phyloP scores from a whole-genome alignment of 2,113 vertebrate species.

The Numida meleagris region DNA sequence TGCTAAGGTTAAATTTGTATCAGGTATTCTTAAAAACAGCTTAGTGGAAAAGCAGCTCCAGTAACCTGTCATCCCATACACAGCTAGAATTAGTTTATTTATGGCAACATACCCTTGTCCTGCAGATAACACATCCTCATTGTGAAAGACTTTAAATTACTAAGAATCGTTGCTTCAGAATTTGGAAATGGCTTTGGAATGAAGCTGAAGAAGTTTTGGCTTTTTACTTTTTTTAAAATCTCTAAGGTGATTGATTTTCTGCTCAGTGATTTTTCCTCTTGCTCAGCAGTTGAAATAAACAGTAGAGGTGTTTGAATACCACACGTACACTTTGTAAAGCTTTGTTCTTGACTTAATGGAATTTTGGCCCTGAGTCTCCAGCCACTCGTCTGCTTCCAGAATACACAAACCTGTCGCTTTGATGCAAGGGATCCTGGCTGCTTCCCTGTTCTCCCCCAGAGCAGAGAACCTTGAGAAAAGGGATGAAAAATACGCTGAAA shows the following conservation, averaged over 20 bases:
- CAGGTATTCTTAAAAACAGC: not conserved
- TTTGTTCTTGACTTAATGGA: not conserved
- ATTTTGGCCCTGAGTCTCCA: not conserved
- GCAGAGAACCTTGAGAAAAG: not conserved
- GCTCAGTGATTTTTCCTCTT: not conserved
- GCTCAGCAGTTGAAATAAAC: not conserved
- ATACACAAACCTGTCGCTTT: not conserved
- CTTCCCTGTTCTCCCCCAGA: not conserved
- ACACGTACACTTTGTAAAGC: not conserved
- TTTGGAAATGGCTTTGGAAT: not conserved
- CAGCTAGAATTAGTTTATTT: not conserved
- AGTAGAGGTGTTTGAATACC: not conserved
- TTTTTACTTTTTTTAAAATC: not conserved
- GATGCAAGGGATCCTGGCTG: not conserved
- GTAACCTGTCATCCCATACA: not conserved
- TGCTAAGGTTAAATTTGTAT: not conserved
- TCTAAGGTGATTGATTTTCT: not conserved
- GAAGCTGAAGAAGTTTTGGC: not conserved
- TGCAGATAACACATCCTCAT: conserved; percentile 1
- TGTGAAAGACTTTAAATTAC: not conserved
- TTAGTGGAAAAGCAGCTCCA: conserved; percentile 11
- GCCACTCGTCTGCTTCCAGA: not conserved
- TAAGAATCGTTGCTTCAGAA: not conserved
- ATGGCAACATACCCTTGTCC: not conserved
- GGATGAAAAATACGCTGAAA: not conserved